Evolutionary conservation across 30 jellyfish, hydroid and myxozoan species (phyloP).

Genomic region (Mastigias papua): DNA sequence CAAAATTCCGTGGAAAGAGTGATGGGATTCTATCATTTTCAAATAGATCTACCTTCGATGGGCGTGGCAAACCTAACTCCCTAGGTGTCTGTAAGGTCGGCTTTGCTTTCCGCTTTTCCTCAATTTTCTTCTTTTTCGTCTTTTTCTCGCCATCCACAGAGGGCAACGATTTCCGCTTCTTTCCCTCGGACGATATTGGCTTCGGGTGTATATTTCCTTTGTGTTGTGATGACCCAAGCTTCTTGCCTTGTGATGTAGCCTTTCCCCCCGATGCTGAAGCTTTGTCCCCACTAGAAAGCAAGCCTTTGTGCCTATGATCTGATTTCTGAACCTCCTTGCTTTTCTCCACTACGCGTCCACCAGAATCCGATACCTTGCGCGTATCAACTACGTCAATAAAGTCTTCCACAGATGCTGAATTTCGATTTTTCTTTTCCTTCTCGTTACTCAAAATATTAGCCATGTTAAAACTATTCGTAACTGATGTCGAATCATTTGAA

Average conservation of each 20-base stretch:
- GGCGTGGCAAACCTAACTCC: conserved; percentile 47
- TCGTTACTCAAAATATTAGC: conserved; percentile 30
- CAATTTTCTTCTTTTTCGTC: conserved; percentile 48
- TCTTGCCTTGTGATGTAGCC: conserved; percentile 21
- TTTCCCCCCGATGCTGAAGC: conserved; percentile 7
- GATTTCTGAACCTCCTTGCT: conserved; percentile 13
- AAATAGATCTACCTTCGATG: conserved; percentile 39
- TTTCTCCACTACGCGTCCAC: background rate
- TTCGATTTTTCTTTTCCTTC: background rate
- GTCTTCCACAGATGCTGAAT: conserved; percentile 9
- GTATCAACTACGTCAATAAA: conserved; percentile 27
- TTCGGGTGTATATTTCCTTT: background rate
- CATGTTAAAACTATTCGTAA: conserved; percentile 16
- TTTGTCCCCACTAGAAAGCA: background rate
- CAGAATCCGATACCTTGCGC: background rate
- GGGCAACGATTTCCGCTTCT: conserved; percentile 53
- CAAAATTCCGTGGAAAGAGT: conserved; percentile 39
- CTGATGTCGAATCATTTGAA: background rate
- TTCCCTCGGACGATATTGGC: background rate
- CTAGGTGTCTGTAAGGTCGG: conserved; percentile 29
- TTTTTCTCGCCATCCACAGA: conserved; percentile 43
- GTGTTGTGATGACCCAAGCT: background rate
- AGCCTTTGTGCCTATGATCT: conserved; percentile 10
- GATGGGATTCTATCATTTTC: conserved; percentile 63
- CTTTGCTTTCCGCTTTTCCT: conserved; percentile 49